Conservation (phyloP, 2,888 invertebrate species). For the Perizoma flavofasciatum region DNA sequence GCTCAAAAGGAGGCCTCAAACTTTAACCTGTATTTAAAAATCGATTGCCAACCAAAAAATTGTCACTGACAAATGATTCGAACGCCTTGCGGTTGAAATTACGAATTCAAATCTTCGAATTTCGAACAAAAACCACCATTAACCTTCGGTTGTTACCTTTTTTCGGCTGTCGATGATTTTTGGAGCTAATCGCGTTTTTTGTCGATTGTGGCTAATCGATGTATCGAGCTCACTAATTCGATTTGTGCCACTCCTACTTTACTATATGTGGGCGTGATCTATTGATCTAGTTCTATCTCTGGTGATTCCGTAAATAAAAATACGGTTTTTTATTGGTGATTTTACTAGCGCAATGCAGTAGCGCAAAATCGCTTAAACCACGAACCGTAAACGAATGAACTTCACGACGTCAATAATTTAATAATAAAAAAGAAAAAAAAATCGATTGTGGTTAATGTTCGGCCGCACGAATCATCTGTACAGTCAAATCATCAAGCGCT, state of each 20-base stretch:
- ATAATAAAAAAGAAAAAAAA: constrained; percentile 68
- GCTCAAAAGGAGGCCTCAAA: constrained; percentile 46
- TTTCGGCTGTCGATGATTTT: constrained; percentile 80
- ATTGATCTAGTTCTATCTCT: constrained; percentile 68
- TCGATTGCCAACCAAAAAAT: constrained; percentile 82
- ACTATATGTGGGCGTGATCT: constrained; percentile 74
- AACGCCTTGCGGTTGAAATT: constrained; percentile 82
- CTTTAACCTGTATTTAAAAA: constrained; percentile 82
- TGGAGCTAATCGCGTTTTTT: constrained; percentile 82
- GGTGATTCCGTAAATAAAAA: not conserved
- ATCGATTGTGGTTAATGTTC: constrained; percentile 81
- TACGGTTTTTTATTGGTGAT: not conserved
- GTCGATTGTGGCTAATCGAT: constrained; percentile 79
- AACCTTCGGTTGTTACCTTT: constrained; percentile 77
- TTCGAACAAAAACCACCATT: constrained; percentile 82
- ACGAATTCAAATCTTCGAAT: constrained; percentile 83
- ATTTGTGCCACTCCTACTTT: constrained; percentile 76
- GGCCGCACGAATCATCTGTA: constrained; percentile 68
- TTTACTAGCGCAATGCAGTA: constrained; percentile 31
- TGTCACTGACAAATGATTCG: constrained; percentile 84
- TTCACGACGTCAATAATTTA: constrained; percentile 70
- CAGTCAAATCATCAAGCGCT: constrained; percentile 80
- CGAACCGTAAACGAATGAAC: constrained; percentile 46
- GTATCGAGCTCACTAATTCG: constrained; percentile 78
- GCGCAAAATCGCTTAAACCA: constrained; percentile 49